A percentile compares a stretch with the other conserved stretches of the same genome.
phyloP scores from a whole-genome alignment of 2,113 vertebrate genomes.

The Capricornis sumatraensis region DNA sequence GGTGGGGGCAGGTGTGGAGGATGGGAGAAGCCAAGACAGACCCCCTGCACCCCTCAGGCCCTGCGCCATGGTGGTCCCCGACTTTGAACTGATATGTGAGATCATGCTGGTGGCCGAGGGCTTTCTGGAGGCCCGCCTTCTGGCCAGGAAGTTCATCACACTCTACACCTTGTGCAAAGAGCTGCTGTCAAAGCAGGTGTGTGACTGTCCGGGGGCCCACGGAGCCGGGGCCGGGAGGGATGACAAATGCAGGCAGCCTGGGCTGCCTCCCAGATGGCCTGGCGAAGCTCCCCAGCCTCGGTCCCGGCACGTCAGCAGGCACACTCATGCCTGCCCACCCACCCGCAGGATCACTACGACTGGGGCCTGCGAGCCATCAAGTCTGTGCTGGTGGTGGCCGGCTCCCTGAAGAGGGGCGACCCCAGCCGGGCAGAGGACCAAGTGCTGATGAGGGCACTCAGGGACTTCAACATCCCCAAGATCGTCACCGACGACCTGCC shows the following conservation, averaged over 20 bases:
- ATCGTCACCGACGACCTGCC: constrained; percentile 83
- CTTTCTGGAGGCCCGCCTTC: constrained; percentile 80
- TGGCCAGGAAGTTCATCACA: constrained; percentile 84
- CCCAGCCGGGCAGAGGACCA: constrained; percentile 79
- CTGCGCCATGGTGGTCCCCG: constrained; percentile 84
- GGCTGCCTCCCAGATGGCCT: background rate
- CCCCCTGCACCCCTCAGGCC: constrained; percentile 62
- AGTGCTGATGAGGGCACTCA: constrained; percentile 82
- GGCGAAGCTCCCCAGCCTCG: background rate
- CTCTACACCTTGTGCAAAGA: constrained; percentile 83
- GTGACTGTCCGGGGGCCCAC: background rate
- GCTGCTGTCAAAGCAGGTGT: constrained; percentile 83
- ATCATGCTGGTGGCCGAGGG: constrained; percentile 87
- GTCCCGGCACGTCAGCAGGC: accelerated
- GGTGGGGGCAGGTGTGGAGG: accelerated
- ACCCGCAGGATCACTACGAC: constrained; percentile 81
- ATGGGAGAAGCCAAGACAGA: accelerated
- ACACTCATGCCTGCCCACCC: accelerated
- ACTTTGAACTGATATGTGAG: constrained; percentile 85
- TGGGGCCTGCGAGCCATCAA: constrained; percentile 85
- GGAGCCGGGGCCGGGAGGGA: accelerated
- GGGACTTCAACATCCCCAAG: constrained; percentile 85
- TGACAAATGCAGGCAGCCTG: accelerated
- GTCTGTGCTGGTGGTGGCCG: constrained; percentile 83
- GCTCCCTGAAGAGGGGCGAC: constrained; percentile 83